Evolutionary conservation across 2,888 invertebrate species (phyloP), one percentile per base, ranked within the genome.

Genomic region (Lysandra bellargus): DNA sequence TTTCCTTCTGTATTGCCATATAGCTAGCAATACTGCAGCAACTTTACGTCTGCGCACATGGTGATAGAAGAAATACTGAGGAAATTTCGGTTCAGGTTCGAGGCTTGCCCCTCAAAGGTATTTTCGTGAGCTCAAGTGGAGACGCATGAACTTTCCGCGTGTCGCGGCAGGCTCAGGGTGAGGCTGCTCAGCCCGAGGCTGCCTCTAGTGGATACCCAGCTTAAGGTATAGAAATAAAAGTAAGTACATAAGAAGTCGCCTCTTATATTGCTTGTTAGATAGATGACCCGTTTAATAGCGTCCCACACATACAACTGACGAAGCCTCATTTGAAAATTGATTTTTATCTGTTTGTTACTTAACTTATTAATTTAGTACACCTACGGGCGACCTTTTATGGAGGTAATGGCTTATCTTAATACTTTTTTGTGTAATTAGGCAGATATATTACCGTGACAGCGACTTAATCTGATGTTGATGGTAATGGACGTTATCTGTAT

Each of bases 301-400:
- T 33, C 69, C 69, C 69, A 69, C 69, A 69, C 69, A 37, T 64
- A 64, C 61, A 64, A 64, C 33, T 69, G 69, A 69, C 69, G 33
- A 37, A 69, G 37, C 37, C 33, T 69, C 69, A 14, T 33, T 33
- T 5, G 33, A 37, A 37, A 69, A 69, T 69, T 69, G 69, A 69
- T 69, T 69, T 69, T 69, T 69, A 69, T 69, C 69, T 37, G 64
- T 64, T 64, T 17, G 69, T 69, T 37, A 37, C 33, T 69, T 37
- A 69, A 69, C 69, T 69, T 69, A 69, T 69, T 69, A 69, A 69
- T 69, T 69, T 37, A 69, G 33, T 69, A 69, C 69, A 69, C 69
- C 69, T 69, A 69, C 69, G 69, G 12, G 14, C 14, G 12, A 37
- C 69, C 14, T 33, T 37, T 69, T 69, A 69, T 69, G 33, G 69